A percentile compares a stretch with the other conserved stretches of the same genome.
Evolutionary conservation across 2,113 vertebrate genomes (phyloP).

Genomic region (Poicephalus gulielmi): DNA sequence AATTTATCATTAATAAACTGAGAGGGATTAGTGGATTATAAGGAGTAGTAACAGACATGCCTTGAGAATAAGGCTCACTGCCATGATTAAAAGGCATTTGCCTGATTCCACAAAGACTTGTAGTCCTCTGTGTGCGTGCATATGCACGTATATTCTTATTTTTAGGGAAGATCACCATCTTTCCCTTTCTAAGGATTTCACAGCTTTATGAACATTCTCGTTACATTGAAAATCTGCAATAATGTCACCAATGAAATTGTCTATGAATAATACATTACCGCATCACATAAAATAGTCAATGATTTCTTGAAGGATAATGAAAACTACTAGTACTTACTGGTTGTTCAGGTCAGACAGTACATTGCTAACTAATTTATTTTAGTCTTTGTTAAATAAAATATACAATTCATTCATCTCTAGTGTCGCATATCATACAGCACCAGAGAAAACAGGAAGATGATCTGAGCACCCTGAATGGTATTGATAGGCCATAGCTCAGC

Average conservation of each 20-base stretch:
- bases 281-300: neutral
- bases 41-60: neutral
- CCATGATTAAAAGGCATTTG: neutral
- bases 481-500: neutral
- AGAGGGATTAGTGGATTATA: neutral
- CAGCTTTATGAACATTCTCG: neutral
- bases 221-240: neutral
- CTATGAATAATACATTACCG: constrained; percentile 59
- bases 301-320: constrained; percentile 42
- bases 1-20: neutral
- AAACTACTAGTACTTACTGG: neutral
- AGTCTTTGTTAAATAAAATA: constrained; percentile 44
- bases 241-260: constrained; percentile 17
- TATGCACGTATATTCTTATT: neutral
- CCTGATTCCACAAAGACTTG: neutral
- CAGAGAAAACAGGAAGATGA: neutral
- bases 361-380: constrained; percentile 23
- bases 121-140: neutral
- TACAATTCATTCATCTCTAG: neutral
- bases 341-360: neutral
- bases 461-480: neutral
- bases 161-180: neutral
- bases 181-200: constrained; percentile 9
- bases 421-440: neutral
- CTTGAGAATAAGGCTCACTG: neutral